Evolutionary conservation across 2,113 vertebrate species (phyloP).

Genomic region (Corvus cornix): DNA sequence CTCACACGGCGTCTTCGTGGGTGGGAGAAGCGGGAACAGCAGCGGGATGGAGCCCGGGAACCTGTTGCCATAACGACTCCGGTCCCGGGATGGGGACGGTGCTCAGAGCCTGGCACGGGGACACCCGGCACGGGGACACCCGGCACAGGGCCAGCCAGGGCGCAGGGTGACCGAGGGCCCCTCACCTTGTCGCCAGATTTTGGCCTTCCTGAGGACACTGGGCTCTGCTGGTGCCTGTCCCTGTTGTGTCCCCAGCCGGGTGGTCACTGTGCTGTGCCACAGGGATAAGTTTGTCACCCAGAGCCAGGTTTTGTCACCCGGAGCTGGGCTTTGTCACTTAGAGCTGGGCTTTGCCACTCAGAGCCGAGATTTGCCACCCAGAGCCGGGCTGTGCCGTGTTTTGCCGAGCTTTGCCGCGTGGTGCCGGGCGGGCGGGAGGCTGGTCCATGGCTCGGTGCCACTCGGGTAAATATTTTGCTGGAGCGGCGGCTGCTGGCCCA

Average conservation of each 20-base stretch:
- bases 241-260: fast-evolving
- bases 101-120: background rate
- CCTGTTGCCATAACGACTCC: constrained; percentile 61
- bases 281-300: background rate
- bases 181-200: background rate
- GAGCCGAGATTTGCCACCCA: background rate
- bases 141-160: fast-evolving
- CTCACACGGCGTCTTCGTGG: background rate
- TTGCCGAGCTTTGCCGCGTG: background rate
- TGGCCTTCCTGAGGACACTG: fast-evolving
- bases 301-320: background rate
- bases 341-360: background rate
- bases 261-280: background rate
- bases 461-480: constrained; percentile 68
- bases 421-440: background rate
- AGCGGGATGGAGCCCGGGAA: constrained; percentile 30
- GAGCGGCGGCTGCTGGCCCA: constrained; percentile 49
- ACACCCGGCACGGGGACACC: fast-evolving
- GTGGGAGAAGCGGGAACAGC: constrained; percentile 9
- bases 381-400: background rate
- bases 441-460: constrained; percentile 53
- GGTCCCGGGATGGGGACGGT: background rate
- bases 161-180: fast-evolving
- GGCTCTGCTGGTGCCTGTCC: background rate
- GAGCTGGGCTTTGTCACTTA: background rate